Percentiles rank a stretch among this genome's conserved stretches.
These are phyloP conservation scores for Dicerorhinus sumatrensis DNA, from an alignment of 2,113 vertebrate genomes.

Conservation along the genomic window DNA sequence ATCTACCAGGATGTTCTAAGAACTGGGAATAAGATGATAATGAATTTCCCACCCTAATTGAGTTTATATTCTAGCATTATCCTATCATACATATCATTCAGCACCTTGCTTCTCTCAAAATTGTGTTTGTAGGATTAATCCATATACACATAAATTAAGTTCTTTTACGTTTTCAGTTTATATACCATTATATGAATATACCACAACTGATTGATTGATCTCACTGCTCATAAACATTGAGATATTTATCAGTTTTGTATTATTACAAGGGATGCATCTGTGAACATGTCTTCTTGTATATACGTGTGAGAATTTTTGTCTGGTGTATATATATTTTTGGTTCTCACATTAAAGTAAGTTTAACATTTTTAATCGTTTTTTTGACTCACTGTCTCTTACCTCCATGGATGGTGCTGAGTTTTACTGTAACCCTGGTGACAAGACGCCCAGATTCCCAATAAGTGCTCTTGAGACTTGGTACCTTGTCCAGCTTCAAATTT, in stretches of 20 bases:
- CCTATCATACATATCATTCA: background rate
- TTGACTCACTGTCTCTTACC: background rate
- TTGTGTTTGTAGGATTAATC: background rate
- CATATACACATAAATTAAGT: background rate
- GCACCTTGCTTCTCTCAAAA: background rate
- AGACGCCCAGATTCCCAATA: background rate
- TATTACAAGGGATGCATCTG: background rate
- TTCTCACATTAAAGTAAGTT: background rate
- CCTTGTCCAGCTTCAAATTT: slow-evolving; percentile 43
- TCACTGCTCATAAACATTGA: background rate
- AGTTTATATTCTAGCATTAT: background rate
- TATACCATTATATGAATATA: background rate
- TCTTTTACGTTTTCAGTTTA: background rate
- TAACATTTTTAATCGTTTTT: background rate
- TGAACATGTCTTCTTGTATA: background rate
- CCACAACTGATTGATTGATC: background rate
- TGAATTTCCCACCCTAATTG: background rate
- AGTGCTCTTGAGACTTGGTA: slow-evolving; percentile 16
- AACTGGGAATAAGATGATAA: background rate
- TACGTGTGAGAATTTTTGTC: background rate
- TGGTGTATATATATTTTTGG: background rate
- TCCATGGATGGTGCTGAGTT: background rate
- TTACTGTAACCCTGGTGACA: background rate
- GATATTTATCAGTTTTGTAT: background rate
- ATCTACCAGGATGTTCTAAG: background rate